Evolutionary conservation across 2,888 invertebrate genomes (phyloP).

Genomic region (Emesis furor): DNA sequence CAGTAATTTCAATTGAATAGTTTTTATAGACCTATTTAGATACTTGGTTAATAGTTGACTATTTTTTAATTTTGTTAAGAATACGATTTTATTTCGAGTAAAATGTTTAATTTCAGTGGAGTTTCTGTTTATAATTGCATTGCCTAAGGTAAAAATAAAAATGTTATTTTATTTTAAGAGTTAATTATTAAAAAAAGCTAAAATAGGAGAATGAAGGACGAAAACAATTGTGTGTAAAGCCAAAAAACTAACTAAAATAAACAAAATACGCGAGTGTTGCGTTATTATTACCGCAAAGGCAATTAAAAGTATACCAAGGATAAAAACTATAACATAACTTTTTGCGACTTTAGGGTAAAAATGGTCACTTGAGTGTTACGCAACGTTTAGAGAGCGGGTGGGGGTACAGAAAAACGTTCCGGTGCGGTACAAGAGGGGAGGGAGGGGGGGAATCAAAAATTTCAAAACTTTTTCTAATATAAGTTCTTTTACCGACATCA

Average conservation of each 20-base stretch:
- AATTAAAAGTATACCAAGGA: constrained; percentile 52
- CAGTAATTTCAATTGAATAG: constrained; percentile 61
- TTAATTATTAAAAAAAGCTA: constrained; percentile 43
- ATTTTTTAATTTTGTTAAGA: constrained; percentile 64
- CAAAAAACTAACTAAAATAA: constrained; percentile 43
- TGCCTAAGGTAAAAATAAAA: constrained; percentile 61
- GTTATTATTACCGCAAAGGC: constrained; percentile 36
- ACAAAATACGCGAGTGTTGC: constrained; percentile 13
- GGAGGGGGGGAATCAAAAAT: no score
- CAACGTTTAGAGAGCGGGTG: no score
- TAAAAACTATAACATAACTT: constrained; percentile 47
- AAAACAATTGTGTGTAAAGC: constrained; percentile 34
- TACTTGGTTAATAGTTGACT: constrained; percentile 52
- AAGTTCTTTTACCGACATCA: no score
- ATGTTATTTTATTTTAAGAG: constrained; percentile 61
- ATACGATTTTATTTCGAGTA: constrained; percentile 38
- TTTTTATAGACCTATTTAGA: constrained; percentile 68
- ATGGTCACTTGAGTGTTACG: no score
- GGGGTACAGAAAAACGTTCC: no score
- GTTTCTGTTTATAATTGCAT: constrained; percentile 60
- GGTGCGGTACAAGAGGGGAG: no score
- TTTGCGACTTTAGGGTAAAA: constrained; percentile 24
- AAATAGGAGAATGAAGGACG: no score
- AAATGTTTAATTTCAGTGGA: constrained; percentile 63
- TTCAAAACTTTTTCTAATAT: no score